Evolutionary conservation across 2,888 invertebrate species (phyloP), one percentile per base, ranked within the genome.

Genomic region (Dynastes maya): DNA sequence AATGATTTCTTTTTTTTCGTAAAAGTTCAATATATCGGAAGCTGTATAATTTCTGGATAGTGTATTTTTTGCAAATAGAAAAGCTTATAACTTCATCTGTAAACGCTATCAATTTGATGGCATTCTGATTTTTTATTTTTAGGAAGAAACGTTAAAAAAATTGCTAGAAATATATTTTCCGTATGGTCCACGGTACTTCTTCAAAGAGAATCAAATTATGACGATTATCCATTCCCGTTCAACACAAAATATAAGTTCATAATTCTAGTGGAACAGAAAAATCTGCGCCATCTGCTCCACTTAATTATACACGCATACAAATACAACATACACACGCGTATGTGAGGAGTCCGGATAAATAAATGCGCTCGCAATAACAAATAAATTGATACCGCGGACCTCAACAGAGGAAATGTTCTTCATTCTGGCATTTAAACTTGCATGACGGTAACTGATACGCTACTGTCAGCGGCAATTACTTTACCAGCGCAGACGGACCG

Each of bases 381-480:
- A 74, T 74, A 74, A 74, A 74, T 74, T 74, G 61, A 74, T 74
- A 74, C 55, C 45, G 61, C 40, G 61, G 40, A 61, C 45, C 61
- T 61, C 27, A 61, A 74, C 55, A 58, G 72, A 74, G 72, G 72
- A 68, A 67, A 76, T 68, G 58, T 76, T 76, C 58, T 55, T 76
- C 76, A 68, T 76, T 67, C 68, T 49, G 76, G 67, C 64, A 74
- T 65, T 76, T 55, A 53, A 76, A 68, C 65, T 55, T 68, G 67
- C 55, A 58, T 45, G 76, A 76, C 68, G 67, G 76, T 76, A 76
- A 76, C 76, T 76, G 76, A 76, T 74, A 74, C 71, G 55, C 29
- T 61, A 74, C 61, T 74, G 72, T 74, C 72, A 74, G 72, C 72
- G 72, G 61, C 72, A 74, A 74, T 74, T 74, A 74, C 72, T 45